phyloP scores from a whole-genome alignment of 2,888 invertebrate species.

The Pomacea canaliculata region DNA sequence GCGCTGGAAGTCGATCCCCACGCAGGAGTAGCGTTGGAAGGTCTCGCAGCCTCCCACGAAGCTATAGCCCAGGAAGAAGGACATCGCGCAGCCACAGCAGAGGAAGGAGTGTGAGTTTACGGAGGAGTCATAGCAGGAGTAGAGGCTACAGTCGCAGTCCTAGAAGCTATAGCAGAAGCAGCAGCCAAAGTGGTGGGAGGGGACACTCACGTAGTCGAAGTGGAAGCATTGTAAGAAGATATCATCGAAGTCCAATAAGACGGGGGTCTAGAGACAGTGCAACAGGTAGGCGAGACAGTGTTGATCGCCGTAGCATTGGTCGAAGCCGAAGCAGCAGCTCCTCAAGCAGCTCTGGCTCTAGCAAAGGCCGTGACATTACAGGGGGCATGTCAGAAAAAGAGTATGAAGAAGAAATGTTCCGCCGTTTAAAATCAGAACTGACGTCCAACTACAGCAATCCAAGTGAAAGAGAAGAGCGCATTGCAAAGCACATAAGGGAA shows the following conservation, averaged over 20 bases:
- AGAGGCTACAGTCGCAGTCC: constrained; percentile 25
- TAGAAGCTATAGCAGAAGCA: not conserved
- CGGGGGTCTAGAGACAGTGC: constrained; percentile 2
- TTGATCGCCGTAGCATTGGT: constrained; percentile 11
- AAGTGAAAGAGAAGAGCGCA: constrained; percentile 17
- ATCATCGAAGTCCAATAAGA: constrained; percentile 1
- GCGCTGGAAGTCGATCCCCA: not conserved
- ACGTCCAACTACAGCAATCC: constrained; percentile 11
- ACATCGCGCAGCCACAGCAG: constrained; percentile 8
- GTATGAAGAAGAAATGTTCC: constrained; percentile 26
- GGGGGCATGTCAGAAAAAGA: constrained; percentile 8
- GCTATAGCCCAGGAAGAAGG: too few relatives aligned
- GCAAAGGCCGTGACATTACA: not conserved
- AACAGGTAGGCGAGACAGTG: not conserved
- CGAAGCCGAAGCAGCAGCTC: constrained; percentile 15
- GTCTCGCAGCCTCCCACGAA: too few relatives aligned
- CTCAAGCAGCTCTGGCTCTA: constrained; percentile 7
- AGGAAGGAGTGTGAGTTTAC: constrained; percentile 22
- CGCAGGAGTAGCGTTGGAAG: too few relatives aligned
- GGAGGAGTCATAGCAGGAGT: constrained; percentile 25
- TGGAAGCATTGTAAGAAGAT: constrained; percentile 4
- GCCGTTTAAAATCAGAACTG: constrained; percentile 17
- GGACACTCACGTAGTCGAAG: not conserved
- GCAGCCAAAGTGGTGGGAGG: constrained; percentile 12
- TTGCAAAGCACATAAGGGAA: constrained; percentile 21